Evolutionary conservation across 2,113 vertebrate species (phyloP).

Genomic region (Glaucomys volans): DNA sequence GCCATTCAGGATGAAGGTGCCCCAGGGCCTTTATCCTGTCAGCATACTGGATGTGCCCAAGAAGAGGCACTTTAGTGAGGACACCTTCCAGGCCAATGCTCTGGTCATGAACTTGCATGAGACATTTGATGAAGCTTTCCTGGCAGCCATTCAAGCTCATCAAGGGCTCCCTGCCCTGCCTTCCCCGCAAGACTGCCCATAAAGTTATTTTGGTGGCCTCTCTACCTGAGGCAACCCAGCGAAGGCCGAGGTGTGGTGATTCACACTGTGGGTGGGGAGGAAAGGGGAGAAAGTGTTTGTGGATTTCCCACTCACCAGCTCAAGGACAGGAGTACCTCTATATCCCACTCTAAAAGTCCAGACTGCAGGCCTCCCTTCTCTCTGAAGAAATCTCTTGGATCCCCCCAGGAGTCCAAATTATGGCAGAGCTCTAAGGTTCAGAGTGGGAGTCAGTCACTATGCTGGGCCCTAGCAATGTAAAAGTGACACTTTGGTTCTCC

Average conservation of each 20-base stretch:
- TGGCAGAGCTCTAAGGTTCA: not conserved
- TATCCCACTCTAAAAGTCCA: not conserved
- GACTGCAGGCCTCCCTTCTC: not conserved
- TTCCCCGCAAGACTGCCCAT: not conserved
- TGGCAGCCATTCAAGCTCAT: conserved; percentile 30
- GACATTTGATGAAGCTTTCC: conserved; percentile 74
- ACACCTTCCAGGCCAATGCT: conserved; percentile 45
- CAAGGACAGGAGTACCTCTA: not conserved
- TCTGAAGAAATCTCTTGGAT: not conserved
- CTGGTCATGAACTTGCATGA: conserved; percentile 77
- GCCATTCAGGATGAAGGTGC: conserved; percentile 67
- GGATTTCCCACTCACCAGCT: not conserved
- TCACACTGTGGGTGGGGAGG: not conserved
- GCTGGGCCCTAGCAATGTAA: not conserved
- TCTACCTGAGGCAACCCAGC: not conserved
- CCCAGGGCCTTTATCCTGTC: conserved; percentile 59
- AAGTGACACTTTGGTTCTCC: not conserved
- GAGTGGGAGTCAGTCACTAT: not conserved
- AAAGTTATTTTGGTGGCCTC: conserved; percentile 37
- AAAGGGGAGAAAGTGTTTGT: rapidly evolving
- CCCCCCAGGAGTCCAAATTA: not conserved
- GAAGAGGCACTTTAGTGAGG: not conserved
- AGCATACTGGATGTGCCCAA: conserved; percentile 37
- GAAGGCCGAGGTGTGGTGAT: not conserved
- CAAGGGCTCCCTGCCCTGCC: not conserved